phyloP scores from a whole-genome alignment of 2,888 invertebrate genomes.

The Aporophyla lueneburgensis region DNA sequence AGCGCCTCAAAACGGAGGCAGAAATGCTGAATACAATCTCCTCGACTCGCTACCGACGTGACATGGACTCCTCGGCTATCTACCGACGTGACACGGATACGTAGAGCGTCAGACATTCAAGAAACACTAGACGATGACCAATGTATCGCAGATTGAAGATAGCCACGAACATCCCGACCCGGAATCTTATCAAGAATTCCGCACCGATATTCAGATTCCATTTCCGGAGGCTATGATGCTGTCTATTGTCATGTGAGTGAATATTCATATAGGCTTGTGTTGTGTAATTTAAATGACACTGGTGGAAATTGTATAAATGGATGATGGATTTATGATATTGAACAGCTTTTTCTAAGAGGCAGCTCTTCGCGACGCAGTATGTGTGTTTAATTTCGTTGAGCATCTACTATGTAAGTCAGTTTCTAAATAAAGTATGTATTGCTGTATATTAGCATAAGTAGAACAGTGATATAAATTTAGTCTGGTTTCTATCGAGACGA shows the following conservation, averaged over 20 bases:
- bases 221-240: slow-evolving; percentile 2
- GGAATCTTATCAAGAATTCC: slow-evolving; percentile 32
- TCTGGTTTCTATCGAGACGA: background rate
- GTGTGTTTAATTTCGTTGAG: background rate
- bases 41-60: slow-evolving; percentile 16
- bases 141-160: slow-evolving; percentile 27
- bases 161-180: slow-evolving; percentile 14
- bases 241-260: slow-evolving; percentile 5
- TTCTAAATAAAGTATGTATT: background rate
- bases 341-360: background rate
- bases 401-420: background rate
- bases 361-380: background rate
- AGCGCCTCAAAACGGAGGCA: slow-evolving; percentile 47
- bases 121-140: slow-evolving; percentile 37
- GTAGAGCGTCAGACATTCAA: slow-evolving; percentile 23
- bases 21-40: slow-evolving; percentile 31
- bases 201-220: slow-evolving; percentile 6
- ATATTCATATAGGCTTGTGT: background rate
- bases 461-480: background rate
- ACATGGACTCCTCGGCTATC: slow-evolving; percentile 24
- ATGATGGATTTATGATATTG: background rate
- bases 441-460: background rate
- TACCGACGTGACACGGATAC: slow-evolving; percentile 32
- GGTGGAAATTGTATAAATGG: background rate
- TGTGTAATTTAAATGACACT: background rate